A percentile compares a stretch with the other conserved stretches of the same genome.
Evolutionary conservation across 2,888 invertebrate species (phyloP).

Genomic region (Lithophane ornitopus): DNA sequence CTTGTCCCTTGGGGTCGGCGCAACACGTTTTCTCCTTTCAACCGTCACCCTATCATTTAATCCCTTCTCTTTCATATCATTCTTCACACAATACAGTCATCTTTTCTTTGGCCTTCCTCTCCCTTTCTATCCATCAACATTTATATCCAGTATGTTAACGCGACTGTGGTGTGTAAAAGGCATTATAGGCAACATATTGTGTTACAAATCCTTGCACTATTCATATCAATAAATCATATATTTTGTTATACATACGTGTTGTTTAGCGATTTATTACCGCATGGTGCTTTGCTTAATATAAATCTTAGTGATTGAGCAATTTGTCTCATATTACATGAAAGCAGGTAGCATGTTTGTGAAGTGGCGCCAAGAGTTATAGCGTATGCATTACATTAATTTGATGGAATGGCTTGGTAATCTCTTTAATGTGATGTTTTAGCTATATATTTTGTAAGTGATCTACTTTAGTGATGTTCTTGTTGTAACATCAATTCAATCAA

Average conservation of each 20-base stretch:
- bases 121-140: no score
- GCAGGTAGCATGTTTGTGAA: constrained; percentile 28
- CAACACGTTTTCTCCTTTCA: no score
- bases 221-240: constrained; percentile 41
- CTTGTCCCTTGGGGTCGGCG: no score
- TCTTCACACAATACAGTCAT: no score
- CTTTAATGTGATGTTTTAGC: constrained; percentile 8
- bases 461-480: constrained; percentile 5
- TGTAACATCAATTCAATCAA: constrained; percentile 32
- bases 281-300: constrained; percentile 24
- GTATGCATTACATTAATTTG: constrained; percentile 30
- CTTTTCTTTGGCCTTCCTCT: no score
- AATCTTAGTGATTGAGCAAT: constrained; percentile 53
- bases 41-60: no score
- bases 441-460: constrained; percentile 32
- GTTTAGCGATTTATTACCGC: constrained; percentile 29
- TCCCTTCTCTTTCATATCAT: no score
- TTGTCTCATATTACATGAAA: constrained; percentile 41
- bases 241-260: constrained; percentile 45
- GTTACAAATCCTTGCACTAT: constrained; percentile 14
- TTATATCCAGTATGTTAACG: no score
- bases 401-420: constrained; percentile 38
- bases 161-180: neutral
- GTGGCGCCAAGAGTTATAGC: constrained; percentile 43
- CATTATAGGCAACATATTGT: neutral